Evolutionary conservation across 1,140 invertebrate genomes (phyloP).

Genomic region (Diabrotica undecimpunctata): DNA sequence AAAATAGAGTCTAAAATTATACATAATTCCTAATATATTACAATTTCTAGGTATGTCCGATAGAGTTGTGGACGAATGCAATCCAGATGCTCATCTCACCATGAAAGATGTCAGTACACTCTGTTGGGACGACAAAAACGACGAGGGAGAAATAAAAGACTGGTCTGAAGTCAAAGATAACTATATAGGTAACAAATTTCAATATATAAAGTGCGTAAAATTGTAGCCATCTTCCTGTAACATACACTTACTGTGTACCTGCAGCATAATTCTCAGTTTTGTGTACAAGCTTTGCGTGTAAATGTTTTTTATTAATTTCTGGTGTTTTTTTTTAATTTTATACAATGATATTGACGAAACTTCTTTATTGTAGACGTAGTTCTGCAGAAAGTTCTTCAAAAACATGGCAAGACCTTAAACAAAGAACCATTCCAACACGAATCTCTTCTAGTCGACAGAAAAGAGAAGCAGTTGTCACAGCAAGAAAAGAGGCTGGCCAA

Average conservation of each 20-base stretch:
- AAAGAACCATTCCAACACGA: constrained; percentile 96
- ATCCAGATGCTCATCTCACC: constrained; percentile 92
- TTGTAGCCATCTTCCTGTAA: too few relatives aligned
- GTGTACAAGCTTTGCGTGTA: too few relatives aligned
- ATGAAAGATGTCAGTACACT: constrained; percentile 93
- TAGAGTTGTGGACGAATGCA: constrained; percentile 95
- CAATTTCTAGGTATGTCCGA: constrained; percentile 74
- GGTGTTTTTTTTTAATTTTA: too few relatives aligned
- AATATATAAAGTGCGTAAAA: too few relatives aligned
- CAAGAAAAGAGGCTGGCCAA: constrained; percentile 92
- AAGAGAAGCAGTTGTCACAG: constrained; percentile 92
- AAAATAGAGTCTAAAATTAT: too few relatives aligned
- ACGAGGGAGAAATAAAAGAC: constrained; percentile 71
- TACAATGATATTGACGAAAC: too few relatives aligned
- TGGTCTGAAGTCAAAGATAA: constrained; percentile 65
- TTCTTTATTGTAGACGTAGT: constrained; percentile 63
- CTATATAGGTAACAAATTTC: constrained; percentile 52
- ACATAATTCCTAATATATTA: not conserved
- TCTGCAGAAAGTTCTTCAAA: constrained; percentile 65
- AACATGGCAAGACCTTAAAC: constrained; percentile 67
- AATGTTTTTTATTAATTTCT: too few relatives aligned
- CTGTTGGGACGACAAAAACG: constrained; percentile 82
- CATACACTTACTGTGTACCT: too few relatives aligned
- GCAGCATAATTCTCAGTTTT: too few relatives aligned
- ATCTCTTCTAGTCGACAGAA: constrained; percentile 89